Base-by-base conservation (phyloP, 2,113 vertebrate genomes). In the Tetrao urogallus region DNA sequence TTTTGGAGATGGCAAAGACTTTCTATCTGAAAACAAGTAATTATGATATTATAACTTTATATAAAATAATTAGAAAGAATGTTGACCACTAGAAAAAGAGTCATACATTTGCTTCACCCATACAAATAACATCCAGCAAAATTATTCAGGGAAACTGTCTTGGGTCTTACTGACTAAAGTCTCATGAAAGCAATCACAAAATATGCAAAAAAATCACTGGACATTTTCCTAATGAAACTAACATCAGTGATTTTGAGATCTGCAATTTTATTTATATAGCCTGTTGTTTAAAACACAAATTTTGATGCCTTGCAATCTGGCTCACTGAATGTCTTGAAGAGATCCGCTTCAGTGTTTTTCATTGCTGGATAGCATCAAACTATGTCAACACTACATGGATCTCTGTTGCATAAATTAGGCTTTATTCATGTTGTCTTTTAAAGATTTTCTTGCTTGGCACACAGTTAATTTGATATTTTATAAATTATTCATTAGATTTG, bases 401-500 rank as follows among this genome's bases (percentile, higher is more conserved):
- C 24, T 87, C 86, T 84, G 32, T 43, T 63, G 83, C 48, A 92
- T 38, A 85, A 9, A 70, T 85, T 38, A 76, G 42, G 32, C 60
- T 85, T 92, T 54, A 89, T 38, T 76, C 36, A 24, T 63, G 84
- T n/a, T 89, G 6, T 22, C 24, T 63, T 89, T 91, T 94, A 56
- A 92, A 58, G 71, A 76, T 78, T 70, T 84, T 52, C 74, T 64
- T 93, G 52, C 87, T 67, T 71, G 86, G 64, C 56, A 47, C 67
- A 63, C 16, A 30, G 36, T 52, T 69, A 75, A 75, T 58, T 61
- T 89, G 50, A 82, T 76, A 85, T 27, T 78, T 91, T 63, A 56
- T 90, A 87, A 76, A 63, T 60, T 83, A 92, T 88, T 87, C 25
- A 90, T 71, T 76, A 12, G 13, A 50, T 89, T 88, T 87, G 5